Evolutionary conservation across 1,140 invertebrate species (phyloP).

Genomic region (Lordiphosa stackelbergi): DNA sequence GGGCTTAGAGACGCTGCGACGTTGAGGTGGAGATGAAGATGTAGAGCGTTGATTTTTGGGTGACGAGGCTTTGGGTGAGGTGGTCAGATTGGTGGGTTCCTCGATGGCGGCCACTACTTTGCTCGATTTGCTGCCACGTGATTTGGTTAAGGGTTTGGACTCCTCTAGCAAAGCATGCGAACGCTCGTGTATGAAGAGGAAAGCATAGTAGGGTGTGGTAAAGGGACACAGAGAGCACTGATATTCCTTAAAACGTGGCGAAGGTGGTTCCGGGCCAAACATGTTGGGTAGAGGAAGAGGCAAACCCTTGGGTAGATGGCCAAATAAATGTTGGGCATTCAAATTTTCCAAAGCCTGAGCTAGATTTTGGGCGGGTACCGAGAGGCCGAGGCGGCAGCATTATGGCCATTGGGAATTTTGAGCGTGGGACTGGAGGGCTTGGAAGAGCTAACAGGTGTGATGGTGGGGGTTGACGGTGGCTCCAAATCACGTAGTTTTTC

Average conservation of each 20-base stretch:
- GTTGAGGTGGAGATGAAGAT: conserved; percentile 1
- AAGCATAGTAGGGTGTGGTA: conserved; percentile 91
- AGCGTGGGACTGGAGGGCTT: conserved; percentile 79
- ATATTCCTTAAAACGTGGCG: conserved; percentile 83
- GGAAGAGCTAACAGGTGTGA: conserved; percentile 32
- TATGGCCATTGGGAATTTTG: conserved; percentile 81
- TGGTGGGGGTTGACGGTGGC: conserved; percentile 61
- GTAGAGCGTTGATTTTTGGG: conserved; percentile 17
- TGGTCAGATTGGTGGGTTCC: conserved; percentile 61
- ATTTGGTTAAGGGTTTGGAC: too few relatives aligned
- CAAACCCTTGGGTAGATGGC: conserved; percentile 59
- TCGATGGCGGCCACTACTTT: too few relatives aligned
- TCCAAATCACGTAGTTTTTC: conserved; percentile 86
- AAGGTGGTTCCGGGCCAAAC: conserved; percentile 78
- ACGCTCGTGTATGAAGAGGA: conserved; percentile 93
- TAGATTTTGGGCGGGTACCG: conserved; percentile 45
- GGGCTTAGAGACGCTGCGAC: conserved; percentile 6
- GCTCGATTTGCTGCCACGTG: too few relatives aligned
- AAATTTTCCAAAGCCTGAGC: conserved; percentile 73
- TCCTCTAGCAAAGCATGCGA: conserved; percentile 80
- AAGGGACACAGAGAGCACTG: conserved; percentile 93
- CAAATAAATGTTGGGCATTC: conserved; percentile 71
- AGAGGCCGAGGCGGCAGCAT: conserved; percentile 13
- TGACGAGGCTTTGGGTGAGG: too few relatives aligned
- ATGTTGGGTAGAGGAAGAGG: conserved; percentile 78